Percentiles rank a stretch among this genome's conserved stretches.
phyloP scores from a whole-genome alignment of 2,113 vertebrate species.

The Rhombomys opimus region DNA sequence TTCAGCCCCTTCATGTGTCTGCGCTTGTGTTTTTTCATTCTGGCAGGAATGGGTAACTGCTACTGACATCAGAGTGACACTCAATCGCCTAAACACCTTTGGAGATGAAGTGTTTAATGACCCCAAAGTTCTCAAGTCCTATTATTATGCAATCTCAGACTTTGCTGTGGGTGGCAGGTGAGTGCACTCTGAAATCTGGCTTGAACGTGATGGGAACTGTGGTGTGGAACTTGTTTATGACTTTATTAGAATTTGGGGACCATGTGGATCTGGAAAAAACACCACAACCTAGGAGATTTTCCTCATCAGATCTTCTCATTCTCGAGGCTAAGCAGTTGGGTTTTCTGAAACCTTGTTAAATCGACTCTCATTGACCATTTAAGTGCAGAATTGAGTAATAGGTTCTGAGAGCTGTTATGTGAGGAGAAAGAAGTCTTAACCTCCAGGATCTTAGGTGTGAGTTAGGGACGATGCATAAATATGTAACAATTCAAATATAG shows the following conservation, averaged over 20 bases:
- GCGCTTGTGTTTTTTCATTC: constrained; percentile 9
- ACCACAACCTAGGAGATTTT: neutral
- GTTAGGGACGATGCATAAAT: neutral
- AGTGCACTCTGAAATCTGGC: constrained; percentile 71
- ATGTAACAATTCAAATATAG: neutral
- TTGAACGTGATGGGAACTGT: neutral
- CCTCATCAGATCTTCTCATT: neutral
- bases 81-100: constrained; percentile 98
- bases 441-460: neutral
- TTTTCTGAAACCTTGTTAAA: constrained; percentile 26
- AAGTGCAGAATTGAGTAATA: neutral
- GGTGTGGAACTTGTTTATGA: neutral
- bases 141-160: constrained; percentile 99
- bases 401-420: neutral
- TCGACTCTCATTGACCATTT: neutral
- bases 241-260: neutral
- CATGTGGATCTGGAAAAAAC: neutral
- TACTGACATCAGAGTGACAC: constrained; percentile 96
- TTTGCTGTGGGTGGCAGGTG: constrained; percentile 99
- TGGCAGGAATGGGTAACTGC: constrained; percentile 97
- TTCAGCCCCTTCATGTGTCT: constrained; percentile 52
- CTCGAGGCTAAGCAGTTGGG: neutral
- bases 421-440: neutral
- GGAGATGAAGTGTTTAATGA: constrained; percentile 99
- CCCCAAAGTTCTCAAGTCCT: constrained; percentile 98